Base-by-base conservation (phyloP, 2,797 vertebrate species). In the Heteromormyrus szaboi region DNA sequence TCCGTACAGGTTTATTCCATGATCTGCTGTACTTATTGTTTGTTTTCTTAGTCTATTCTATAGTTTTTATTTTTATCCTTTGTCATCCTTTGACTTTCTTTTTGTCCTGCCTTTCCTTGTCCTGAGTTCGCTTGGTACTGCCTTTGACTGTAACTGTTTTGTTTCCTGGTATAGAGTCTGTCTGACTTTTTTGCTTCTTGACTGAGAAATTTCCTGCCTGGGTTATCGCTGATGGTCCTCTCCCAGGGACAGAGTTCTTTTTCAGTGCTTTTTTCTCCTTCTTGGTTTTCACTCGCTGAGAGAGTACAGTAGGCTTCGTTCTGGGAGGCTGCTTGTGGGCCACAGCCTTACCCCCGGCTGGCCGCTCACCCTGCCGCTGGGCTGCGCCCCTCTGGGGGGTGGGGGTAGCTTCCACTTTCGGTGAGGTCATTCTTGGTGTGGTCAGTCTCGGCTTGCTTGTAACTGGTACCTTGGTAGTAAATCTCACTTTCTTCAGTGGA, bases 401-500 rank as follows among this genome's bases (percentile, higher is more conserved):
- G 50, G 9, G 14, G 17, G 53, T 51, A 0, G 86, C 44, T 51
- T 83, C 56, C 0, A 81, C 17, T 41, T 48, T 90, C 46, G 90
- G 85, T n/a, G 88, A 46, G 4, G 90, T 53, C 22, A 81, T 88
- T 87, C 0, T 88, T 54, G 91, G 19, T 88, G 59, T 41, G n/a
- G 72, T 59, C 8, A 59, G 87, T 76, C 86, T 90, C 53, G 56
- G 8, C 51, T 5, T 89, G 85, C 79, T 90, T 0, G 90, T 93
- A 51, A 7, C 19, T 0, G 89, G 91, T 0, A 88, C 91, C 91
- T 91, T 92, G 89, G 94, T 90, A 89, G 91, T 87, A 54, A 92
- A 87, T 89, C 93, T 95, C 51, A 94, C 87, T 89, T 91, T 95
- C 91, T 92, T 94, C 0, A 90, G 93, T 8, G 95, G 95, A 83